phyloP scores from a whole-genome alignment of 2,797 vertebrate genomes.

The Rhynchonycteris naso region DNA sequence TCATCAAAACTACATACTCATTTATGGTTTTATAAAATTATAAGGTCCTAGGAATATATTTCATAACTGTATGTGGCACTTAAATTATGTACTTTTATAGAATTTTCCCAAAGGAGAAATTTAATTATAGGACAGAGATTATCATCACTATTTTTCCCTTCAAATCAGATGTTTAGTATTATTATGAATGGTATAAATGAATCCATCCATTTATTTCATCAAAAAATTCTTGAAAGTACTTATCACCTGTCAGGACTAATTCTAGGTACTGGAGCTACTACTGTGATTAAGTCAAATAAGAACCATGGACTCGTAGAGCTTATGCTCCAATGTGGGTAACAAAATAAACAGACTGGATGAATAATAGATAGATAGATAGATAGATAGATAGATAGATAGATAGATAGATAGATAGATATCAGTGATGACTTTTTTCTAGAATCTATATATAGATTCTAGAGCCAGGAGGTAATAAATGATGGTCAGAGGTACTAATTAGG shows the following conservation, averaged over 20 bases:
- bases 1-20: conserved; percentile 40
- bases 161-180: neutral
- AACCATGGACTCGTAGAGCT: neutral
- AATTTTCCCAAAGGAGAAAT: conserved; percentile 37
- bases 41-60: conserved; percentile 36
- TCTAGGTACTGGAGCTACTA: neutral
- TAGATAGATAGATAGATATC: neutral
- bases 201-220: conserved; percentile 37
- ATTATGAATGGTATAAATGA: neutral
- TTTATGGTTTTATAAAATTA: conserved; percentile 46
- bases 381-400: neutral
- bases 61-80: neutral
- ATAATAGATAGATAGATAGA: neutral
- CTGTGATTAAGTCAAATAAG: neutral
- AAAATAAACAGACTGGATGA: neutral
- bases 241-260: neutral
- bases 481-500: neutral
- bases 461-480: neutral
- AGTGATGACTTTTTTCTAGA: neutral
- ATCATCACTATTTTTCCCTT: neutral
- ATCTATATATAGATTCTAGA: neutral
- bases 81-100: conserved; percentile 34
- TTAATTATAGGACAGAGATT: neutral
- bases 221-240: neutral
- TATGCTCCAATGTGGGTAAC: neutral